Evolutionary conservation across 2,113 vertebrate species (phyloP), one percentile per base, ranked within the genome.

Genomic region (Poeciliopsis retropinna): DNA sequence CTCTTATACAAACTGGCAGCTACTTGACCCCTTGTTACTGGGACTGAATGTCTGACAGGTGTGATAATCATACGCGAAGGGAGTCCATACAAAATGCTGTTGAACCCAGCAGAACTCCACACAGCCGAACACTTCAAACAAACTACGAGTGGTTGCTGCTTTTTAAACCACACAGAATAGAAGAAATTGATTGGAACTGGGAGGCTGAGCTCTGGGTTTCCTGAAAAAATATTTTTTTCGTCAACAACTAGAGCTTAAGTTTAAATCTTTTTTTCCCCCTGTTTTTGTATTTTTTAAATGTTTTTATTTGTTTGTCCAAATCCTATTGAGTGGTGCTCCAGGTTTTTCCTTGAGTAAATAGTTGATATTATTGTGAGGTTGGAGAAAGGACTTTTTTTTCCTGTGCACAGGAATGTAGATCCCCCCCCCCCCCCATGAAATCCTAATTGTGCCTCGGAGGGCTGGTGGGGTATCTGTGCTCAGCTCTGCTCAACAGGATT

Each of bases 401-500:
- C 90, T 94, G 92, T 94, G 94, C 94, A 91, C 92, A 89, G 94
- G 94, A 94, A 95, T 95, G 94, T 94, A 94, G 93, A 95, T 95
- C 7, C 22, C 51, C 22, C 51, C 51, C 22, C 47, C 47, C 15
- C 17, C 90, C 94, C 92, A 91, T 95, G 94, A 95, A 95, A 95
- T 95, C 94, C 94, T 95, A 95, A 95, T 95, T 95, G 95, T 95
- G 94, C 94, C 95, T 95, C 86, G 92, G 93, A 95, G 94, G 94
- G 91, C 92, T 94, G 91, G 89, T 94, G 92, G 93, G 93, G 92
- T 94, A 94, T 92, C 93, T 93, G 73, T 83, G 93, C 92, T 95
- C 86, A 75, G 89, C 93, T 94, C 91, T 81, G 92, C 94, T 95
- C 94, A 93, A 94, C 95, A 94, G 93, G 95, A 95, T 95, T 95